Evolutionary conservation across 1,140 invertebrate genomes (phyloP).

Genomic region (Mactra quadrangularis): DNA sequence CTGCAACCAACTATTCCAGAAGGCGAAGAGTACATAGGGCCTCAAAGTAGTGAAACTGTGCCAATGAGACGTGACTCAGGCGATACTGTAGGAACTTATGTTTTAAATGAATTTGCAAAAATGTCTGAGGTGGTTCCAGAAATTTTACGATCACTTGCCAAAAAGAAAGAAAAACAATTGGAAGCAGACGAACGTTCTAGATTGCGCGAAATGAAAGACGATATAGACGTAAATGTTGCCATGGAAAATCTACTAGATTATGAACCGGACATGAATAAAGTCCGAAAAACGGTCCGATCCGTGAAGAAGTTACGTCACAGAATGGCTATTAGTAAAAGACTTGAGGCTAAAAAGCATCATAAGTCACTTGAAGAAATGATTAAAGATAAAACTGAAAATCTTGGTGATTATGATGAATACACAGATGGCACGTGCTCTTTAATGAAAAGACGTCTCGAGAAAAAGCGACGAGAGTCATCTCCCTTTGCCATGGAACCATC

Average conservation of each 20-base stretch:
- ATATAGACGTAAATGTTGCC: constrained; percentile 41
- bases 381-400: constrained; percentile 59
- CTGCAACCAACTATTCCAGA: constrained; percentile 26
- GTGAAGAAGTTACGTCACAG: constrained; percentile 71
- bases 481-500: constrained; percentile 25
- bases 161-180: constrained; percentile 61
- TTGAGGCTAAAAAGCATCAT: constrained; percentile 62
- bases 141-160: constrained; percentile 69
- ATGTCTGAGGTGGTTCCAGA: constrained; percentile 73
- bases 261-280: constrained; percentile 69
- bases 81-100: constrained; percentile 66
- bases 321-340: constrained; percentile 67
- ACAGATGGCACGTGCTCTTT: constrained; percentile 74
- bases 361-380: constrained; percentile 68
- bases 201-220: constrained; percentile 22
- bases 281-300: constrained; percentile 65
- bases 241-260: constrained; percentile 35
- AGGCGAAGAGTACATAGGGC: not conserved
- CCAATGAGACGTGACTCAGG: not conserved
- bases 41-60: not conserved
- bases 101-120: constrained; percentile 70
- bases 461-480: constrained; percentile 57
- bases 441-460: constrained; percentile 74
- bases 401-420: constrained; percentile 64
- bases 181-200: constrained; percentile 48